phyloP scores from a whole-genome alignment of 2,797 vertebrate species.

The Scolopax bukidnonensis region DNA sequence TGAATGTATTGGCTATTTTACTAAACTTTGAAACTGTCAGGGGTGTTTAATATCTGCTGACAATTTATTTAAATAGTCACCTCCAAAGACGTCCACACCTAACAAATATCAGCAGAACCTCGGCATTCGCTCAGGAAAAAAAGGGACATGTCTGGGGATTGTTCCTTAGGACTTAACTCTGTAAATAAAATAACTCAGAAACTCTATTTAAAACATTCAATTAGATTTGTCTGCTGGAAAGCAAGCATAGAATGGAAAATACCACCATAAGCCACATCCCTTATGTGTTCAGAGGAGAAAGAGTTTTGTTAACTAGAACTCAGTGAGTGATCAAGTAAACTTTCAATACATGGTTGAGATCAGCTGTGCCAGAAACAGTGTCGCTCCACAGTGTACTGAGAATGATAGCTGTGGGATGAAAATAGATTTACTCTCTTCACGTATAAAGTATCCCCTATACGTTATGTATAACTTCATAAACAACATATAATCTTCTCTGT shows the following conservation, averaged over 20 bases:
- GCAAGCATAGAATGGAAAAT: not conserved
- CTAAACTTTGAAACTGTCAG: not conserved
- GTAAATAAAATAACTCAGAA: not conserved
- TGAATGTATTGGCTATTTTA: not conserved
- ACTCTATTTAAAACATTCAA: not conserved
- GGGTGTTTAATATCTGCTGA: not conserved
- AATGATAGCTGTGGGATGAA: not conserved
- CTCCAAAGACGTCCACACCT: not conserved
- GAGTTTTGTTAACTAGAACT: not conserved
- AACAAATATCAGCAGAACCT: not conserved
- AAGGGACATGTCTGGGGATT: not conserved
- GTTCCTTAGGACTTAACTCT: not conserved
- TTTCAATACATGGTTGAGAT: not conserved
- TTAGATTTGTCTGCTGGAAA: not conserved
- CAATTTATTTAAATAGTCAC: not conserved
- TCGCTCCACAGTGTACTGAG: not conserved
- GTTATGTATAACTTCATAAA: not conserved
- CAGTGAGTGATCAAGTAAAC: not conserved
- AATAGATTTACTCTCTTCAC: not conserved
- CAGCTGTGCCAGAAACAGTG: not conserved
- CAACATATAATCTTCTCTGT: not conserved
- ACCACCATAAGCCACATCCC: not conserved
- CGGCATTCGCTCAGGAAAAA: not conserved
- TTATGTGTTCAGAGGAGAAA: not conserved
- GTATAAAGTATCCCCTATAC: not conserved